Evolutionary conservation across 2,797 vertebrate genomes (phyloP).

Genomic region (Pseudocheirus occidentalis): DNA sequence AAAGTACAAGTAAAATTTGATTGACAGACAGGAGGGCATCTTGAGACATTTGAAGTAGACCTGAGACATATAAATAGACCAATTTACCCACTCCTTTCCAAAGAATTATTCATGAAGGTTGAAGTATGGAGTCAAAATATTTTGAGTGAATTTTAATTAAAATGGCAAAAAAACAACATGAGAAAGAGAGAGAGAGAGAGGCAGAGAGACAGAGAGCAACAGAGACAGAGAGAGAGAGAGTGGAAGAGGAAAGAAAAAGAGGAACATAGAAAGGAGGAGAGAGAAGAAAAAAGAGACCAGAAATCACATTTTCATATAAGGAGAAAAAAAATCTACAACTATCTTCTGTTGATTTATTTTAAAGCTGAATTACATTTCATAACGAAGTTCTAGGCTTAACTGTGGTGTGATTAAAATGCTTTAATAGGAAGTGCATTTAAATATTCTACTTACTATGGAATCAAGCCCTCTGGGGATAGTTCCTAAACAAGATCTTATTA

Average conservation of each 20-base stretch:
- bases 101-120: not conserved
- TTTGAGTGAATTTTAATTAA: not conserved
- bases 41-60: not conserved
- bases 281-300: conserved; percentile 12
- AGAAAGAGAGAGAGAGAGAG: not conserved
- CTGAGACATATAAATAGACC: not conserved
- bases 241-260: not conserved
- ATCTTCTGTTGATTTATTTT: conserved; percentile 13
- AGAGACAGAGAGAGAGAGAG: not conserved
- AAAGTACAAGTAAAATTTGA: not conserved
- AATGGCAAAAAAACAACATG: not conserved
- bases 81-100: not conserved
- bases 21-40: not conserved
- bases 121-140: not conserved
- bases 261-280: not conserved
- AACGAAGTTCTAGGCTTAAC: conserved; percentile 36
- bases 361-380: conserved; percentile 54
- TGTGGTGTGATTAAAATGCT: conserved; percentile 53
- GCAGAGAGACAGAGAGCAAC: not conserved
- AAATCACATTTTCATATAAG: conserved; percentile 43
- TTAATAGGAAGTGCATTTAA: conserved; percentile 64
- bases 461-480: not conserved
- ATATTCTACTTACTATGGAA: conserved; percentile 19
- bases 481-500: conserved; percentile 65
- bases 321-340: not conserved